These are phyloP conservation scores for Matsumyia berberina DNA, from an alignment of 2,888 invertebrate species.

Conservation along the genomic window DNA sequence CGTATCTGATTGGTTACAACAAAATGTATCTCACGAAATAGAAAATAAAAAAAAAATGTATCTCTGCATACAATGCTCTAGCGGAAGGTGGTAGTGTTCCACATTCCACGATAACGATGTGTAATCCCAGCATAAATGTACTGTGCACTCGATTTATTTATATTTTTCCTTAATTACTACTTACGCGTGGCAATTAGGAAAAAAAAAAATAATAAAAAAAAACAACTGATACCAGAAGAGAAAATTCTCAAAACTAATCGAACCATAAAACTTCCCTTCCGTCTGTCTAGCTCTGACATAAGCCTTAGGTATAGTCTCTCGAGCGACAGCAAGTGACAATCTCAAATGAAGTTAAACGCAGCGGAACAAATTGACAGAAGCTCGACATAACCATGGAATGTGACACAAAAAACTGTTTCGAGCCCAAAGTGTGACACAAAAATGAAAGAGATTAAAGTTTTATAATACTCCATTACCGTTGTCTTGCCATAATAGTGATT, in stretches of 20 bases:
- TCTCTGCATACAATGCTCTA: slow-evolving; percentile 22
- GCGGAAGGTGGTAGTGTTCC: slow-evolving; percentile 51
- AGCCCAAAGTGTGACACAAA: slow-evolving; percentile 57
- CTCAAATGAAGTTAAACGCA: slow-evolving; percentile 59
- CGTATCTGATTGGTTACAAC: slow-evolving; percentile 11
- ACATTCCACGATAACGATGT: slow-evolving; percentile 54
- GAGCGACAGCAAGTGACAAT: slow-evolving; percentile 41
- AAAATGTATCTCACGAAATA: slow-evolving; percentile 52
- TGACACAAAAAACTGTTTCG: slow-evolving; percentile 67
- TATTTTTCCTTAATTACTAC: slow-evolving; percentile 61
- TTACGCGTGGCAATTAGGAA: slow-evolving; percentile 58
- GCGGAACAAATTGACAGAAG: slow-evolving; percentile 59
- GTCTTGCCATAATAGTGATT: slow-evolving; percentile 66
- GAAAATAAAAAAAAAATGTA: slow-evolving; percentile 25
- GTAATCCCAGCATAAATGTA: slow-evolving; percentile 14
- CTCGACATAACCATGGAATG: slow-evolving; percentile 56
- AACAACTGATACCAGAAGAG: slow-evolving; percentile 59
- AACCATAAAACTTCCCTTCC: slow-evolving; percentile 75
- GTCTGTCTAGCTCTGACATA: slow-evolving; percentile 42
- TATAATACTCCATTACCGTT: slow-evolving; percentile 21
- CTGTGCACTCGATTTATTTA: slow-evolving; percentile 9
- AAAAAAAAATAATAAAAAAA: too few species aligned
- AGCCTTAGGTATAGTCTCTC: slow-evolving; percentile 3
- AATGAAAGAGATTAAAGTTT: slow-evolving; percentile 26
- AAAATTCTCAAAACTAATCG: slow-evolving; percentile 74